A percentile compares a stretch with the other conserved stretches of the same genome.
phyloP scores from a whole-genome alignment of 2,888 invertebrate species.

The Drosophila leonis region DNA sequence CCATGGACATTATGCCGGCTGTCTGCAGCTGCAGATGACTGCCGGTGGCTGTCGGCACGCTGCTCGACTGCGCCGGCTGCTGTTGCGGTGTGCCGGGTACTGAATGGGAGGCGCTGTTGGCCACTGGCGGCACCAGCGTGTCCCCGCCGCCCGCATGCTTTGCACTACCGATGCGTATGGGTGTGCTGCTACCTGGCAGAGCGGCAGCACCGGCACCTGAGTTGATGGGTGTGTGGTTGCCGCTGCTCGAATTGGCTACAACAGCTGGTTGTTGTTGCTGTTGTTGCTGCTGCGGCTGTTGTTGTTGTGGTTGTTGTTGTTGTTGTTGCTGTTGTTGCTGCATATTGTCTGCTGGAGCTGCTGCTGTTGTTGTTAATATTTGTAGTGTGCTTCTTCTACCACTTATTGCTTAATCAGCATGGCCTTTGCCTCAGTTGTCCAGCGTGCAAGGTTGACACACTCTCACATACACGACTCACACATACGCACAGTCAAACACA shows the following conservation, averaged over 20 bases:
- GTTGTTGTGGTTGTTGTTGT: constrained; percentile 28
- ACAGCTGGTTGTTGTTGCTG: constrained; percentile 28
- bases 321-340: constrained; percentile 54
- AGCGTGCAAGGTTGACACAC: constrained; percentile 33
- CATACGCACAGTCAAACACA: constrained; percentile 18
- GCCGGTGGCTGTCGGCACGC: constrained; percentile 70
- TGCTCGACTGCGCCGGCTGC: constrained; percentile 62
- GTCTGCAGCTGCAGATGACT: constrained; percentile 75
- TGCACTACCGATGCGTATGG: constrained; percentile 81
- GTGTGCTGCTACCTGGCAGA: constrained; percentile 79
- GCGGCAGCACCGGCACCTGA: constrained; percentile 24
- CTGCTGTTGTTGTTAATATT: constrained; percentile 25
- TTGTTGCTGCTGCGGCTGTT: constrained; percentile 17
- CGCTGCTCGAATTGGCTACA: constrained; percentile 32
- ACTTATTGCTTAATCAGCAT: constrained; percentile 59
- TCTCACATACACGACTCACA: constrained; percentile 11
- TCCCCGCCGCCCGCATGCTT: constrained; percentile 65
- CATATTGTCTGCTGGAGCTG: constrained; percentile 31
- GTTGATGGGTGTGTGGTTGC: constrained; percentile 42
- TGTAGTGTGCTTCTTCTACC: constrained; percentile 17
- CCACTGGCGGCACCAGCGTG: constrained; percentile 56
- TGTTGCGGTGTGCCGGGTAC: constrained; percentile 64
- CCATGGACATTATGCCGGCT: constrained; percentile 69
- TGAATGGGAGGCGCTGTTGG: constrained; percentile 39
- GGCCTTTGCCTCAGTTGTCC: constrained; percentile 68